A percentile compares a stretch with the other conserved stretches of the same genome.
Evolutionary conservation across 2,888 invertebrate genomes (phyloP).

Genomic region (Eilema caniola): DNA sequence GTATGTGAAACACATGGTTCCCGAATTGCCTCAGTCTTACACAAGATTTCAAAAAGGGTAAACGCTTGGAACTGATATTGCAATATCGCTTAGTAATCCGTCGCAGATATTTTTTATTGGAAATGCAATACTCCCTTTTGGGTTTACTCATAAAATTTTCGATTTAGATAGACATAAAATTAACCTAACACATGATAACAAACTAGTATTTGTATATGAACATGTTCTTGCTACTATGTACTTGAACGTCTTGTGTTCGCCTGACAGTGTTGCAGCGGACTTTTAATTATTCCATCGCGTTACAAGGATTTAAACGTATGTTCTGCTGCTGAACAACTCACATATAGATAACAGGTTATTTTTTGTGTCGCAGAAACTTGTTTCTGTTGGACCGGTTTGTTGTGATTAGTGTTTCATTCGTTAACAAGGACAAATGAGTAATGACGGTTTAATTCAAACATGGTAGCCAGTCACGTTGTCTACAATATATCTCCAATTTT

Average conservation of each 20-base stretch:
- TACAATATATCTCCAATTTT: neutral
- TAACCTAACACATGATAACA: neutral
- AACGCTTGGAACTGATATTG: neutral
- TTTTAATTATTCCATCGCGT: constrained; percentile 19
- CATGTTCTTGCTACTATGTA: neutral
- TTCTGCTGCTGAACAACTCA: constrained; percentile 33
- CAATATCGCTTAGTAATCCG: neutral
- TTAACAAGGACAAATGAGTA: constrained; percentile 58
- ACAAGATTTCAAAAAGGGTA: constrained; percentile 10
- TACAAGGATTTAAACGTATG: constrained; percentile 28
- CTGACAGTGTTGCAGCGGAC: neutral
- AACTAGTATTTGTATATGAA: neutral
- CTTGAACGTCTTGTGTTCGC: neutral
- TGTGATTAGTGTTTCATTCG: constrained; percentile 56
- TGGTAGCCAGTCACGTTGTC: constrained; percentile 22
- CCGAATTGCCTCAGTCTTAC: constrained; percentile 17
- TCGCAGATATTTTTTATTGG: neutral
- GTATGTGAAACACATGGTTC: constrained; percentile 31
- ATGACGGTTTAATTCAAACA: constrained; percentile 18
- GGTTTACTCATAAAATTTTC: neutral
- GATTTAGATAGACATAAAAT: neutral
- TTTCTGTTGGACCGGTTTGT: constrained; percentile 53
- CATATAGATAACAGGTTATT: constrained; percentile 50
- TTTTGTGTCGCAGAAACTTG: constrained; percentile 58
- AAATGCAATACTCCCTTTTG: neutral